These are phyloP conservation scores for Nipponia nippon DNA, from an alignment of 2,113 vertebrate genomes.

Conservation along the genomic window DNA sequence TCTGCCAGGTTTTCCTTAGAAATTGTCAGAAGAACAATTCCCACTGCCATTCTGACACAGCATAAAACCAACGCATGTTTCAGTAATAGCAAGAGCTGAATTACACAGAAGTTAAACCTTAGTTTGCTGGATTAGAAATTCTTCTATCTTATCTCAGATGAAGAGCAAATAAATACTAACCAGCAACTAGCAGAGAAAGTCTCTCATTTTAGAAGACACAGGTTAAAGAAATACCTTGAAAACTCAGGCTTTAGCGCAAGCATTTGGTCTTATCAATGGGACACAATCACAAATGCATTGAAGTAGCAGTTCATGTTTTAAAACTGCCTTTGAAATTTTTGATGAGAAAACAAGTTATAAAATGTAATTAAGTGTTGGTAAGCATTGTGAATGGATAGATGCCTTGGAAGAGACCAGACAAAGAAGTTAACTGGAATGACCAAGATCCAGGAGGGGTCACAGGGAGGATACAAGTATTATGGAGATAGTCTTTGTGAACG, in stretches of 20 bases:
- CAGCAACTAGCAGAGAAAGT: not conserved
- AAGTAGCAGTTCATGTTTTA: not conserved
- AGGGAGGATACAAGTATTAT: accelerated
- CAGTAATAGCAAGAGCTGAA: not conserved
- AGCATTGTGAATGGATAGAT: not conserved
- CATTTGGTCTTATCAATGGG: not conserved
- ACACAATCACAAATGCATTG: not conserved
- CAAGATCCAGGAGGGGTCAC: not conserved
- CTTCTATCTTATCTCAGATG: not conserved
- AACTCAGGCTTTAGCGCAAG: not conserved
- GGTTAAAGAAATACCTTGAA: not conserved
- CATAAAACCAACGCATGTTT: not conserved
- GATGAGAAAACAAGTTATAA: not conserved
- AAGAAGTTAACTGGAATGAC: not conserved
- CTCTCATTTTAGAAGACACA: not conserved
- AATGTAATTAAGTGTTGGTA: not conserved
- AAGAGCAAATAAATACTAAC: not conserved
- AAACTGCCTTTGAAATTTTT: not conserved
- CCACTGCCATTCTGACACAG: not conserved
- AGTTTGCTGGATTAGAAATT: not conserved
- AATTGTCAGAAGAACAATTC: not conserved
- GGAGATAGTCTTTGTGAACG: not conserved
- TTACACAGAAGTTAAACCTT: not conserved
- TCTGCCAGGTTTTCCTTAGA: not conserved
- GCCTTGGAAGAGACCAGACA: not conserved